Evolutionary conservation across 1,140 invertebrate species (phyloP).

Genomic region (Vollenhovia emeryi): DNA sequence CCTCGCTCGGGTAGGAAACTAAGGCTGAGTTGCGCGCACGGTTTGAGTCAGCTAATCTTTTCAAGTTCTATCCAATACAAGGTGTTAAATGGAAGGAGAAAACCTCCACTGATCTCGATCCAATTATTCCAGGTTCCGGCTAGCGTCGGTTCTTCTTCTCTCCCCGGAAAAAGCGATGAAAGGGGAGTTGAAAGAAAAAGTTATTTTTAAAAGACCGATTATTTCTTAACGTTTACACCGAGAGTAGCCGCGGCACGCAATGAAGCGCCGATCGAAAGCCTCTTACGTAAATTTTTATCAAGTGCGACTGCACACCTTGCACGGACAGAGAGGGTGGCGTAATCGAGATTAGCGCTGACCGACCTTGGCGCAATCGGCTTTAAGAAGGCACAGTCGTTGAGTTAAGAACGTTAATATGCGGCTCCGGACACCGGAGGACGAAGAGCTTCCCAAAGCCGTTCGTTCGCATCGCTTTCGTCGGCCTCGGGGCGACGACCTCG

Average conservation of each 20-base stretch:
- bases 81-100: not conserved
- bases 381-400: conserved; percentile 58
- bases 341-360: conserved; percentile 11
- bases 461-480: conserved; percentile 47
- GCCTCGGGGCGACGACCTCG: conserved; percentile 25
- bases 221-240: not conserved
- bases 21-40: conserved; percentile 18
- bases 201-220: not conserved
- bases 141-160: not conserved
- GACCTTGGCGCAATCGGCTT: conserved; percentile 24
- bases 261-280: not conserved
- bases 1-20: conserved; percentile 22
- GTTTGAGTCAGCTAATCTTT: not conserved
- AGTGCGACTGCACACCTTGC: not conserved
- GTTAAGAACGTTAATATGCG: conserved; percentile 53
- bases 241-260: not conserved
- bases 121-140: not conserved
- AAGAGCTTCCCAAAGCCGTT: conserved; percentile 23
- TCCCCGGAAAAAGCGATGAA: not conserved
- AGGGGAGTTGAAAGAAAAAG: too few relatives aligned
- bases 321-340: not conserved
- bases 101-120: not conserved
- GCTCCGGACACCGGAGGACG: conserved; percentile 21
- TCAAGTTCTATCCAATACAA: not conserved
- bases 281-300: not conserved